phyloP scores from a whole-genome alignment of 2,888 invertebrate genomes.

The Catocala fraxini region DNA sequence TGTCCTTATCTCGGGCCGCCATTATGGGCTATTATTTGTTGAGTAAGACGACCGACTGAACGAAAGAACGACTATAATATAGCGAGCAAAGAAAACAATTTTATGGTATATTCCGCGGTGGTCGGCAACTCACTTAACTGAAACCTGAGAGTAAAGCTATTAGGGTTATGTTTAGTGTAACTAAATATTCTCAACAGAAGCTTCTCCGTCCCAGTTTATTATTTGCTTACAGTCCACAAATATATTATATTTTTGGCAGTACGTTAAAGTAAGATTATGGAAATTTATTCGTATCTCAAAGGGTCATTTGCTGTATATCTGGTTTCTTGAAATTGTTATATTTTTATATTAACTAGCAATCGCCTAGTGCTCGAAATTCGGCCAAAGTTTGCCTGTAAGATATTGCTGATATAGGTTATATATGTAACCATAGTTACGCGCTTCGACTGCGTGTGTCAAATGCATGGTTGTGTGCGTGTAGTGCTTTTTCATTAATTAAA shows the following conservation, averaged over 20 bases:
- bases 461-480: no score
- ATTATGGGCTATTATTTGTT: slow-evolving; percentile 57
- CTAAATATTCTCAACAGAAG: slow-evolving; percentile 77
- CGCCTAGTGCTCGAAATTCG: no score
- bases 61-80: slow-evolving; percentile 21
- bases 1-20: slow-evolving; percentile 39
- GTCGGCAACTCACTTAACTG: slow-evolving; percentile 82
- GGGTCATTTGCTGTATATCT: no score
- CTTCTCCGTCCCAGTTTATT: slow-evolving; percentile 72
- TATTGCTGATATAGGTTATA: no score
- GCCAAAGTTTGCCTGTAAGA: no score
- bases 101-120: slow-evolving; percentile 81
- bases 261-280: not conserved
- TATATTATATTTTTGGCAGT: slow-evolving; percentile 39
- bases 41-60: slow-evolving; percentile 47
- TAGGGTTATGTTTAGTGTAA: slow-evolving; percentile 81
- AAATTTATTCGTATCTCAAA: no score
- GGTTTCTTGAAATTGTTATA: no score
- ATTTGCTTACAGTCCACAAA: slow-evolving; percentile 68
- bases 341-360: no score
- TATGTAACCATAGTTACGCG: no score
- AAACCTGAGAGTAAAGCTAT: slow-evolving; percentile 76
- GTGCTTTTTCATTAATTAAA: no score
- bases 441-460: no score
- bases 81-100: slow-evolving; percentile 80